Conservation (phyloP, 2,113 vertebrate genomes). For the Hippocampus abdominalis region DNA sequence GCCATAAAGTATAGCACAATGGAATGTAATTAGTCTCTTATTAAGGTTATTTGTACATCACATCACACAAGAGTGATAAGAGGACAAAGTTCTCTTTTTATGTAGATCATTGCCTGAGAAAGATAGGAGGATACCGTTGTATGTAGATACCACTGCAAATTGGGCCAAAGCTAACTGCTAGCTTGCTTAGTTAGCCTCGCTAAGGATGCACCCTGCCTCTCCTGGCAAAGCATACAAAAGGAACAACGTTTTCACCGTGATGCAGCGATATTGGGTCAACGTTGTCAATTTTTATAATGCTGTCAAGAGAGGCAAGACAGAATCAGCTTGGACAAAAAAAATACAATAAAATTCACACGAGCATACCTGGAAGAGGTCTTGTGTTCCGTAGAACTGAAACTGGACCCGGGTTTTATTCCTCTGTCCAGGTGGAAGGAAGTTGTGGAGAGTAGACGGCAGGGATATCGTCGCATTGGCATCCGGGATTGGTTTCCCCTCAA, state of each 20-base stretch:
- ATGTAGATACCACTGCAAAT: neutral
- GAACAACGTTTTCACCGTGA: neutral
- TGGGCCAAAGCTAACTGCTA: neutral
- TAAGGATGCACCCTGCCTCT: neutral
- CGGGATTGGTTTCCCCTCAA: conserved; percentile 38
- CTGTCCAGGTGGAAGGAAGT: conserved; percentile 45
- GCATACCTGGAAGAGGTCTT: conserved; percentile 80
- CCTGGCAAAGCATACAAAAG: neutral
- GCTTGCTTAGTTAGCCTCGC: neutral
- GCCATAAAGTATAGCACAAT: neutral
- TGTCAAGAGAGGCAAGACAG: neutral
- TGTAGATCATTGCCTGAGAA: neutral
- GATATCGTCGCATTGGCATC: conserved; percentile 71
- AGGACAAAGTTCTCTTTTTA: neutral
- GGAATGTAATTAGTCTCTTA: neutral
- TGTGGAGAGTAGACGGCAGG: conserved; percentile 71
- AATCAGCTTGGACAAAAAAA: neutral
- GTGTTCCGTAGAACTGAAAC: conserved; percentile 81
- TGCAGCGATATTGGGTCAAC: neutral
- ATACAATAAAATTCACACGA: neutral
- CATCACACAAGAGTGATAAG: neutral
- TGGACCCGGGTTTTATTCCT: conserved; percentile 72
- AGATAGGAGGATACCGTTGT: neutral
- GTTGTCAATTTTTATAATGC: neutral
- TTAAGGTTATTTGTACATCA: neutral